Base-by-base conservation (phyloP, 2,888 invertebrate species). In the Lamellibrachia satsuma region DNA sequence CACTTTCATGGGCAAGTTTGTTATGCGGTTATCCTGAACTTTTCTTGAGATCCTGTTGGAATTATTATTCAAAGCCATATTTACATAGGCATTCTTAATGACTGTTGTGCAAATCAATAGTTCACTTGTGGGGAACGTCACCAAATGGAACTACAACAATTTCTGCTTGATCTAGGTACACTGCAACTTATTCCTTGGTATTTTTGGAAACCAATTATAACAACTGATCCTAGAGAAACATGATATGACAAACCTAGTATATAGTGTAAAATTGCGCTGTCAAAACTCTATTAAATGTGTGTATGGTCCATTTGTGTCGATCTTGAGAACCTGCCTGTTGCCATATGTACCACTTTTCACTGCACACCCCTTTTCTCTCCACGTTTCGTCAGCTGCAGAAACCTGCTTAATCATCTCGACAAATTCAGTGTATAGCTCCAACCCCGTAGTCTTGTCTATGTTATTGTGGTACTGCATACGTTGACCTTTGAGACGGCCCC, bases 391-490 rank as follows among this genome's bases (percentile, higher is more conserved):
- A 9, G 93, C 92, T 27, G 93, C 90, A 7, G 95, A 92, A 1
- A 93, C 92, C n/a, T 94, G 93, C 90, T 93, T 91, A 93, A 95
- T 95, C 22, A 94, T 90, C 91, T 94, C 92, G 11, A 95, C 95
- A 94, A 96, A 96, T 52, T 94, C 94, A 22, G 93, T 93, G 93
- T 96, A 97, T 52, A 97, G 95, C 52, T 95, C 94, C 4, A 94
- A 92, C 8, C 97, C 97, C 3, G 94, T 93, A 3, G 95, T 95
- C 94, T 97, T 97, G 91, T 95, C 95, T n/a, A 97, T 96, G 93
- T 96, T 96, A 92, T 94, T 95, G 94, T 97, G 97, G 94, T 97
- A 97, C 95, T 97, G 97, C 94, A 97, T 95, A 7, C 94, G 93
- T 93, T 96, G 96, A 7, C 97, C 96, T 95, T 97, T 97, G 8